Base-by-base conservation (phyloP, 2,113 vertebrate species). In the Jaculus jaculus region DNA sequence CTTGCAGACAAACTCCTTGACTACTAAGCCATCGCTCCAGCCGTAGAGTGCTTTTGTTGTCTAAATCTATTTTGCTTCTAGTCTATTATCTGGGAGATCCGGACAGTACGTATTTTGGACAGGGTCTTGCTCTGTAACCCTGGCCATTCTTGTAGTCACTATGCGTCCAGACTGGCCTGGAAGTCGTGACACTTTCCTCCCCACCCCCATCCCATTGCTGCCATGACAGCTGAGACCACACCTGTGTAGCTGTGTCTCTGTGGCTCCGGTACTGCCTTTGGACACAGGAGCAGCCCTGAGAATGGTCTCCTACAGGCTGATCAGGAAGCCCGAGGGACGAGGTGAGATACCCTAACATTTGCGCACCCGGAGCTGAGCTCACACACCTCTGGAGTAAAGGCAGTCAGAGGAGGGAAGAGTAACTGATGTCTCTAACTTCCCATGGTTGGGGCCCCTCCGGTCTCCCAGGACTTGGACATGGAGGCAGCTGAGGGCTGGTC, bases 11-110 rank as follows among this genome's bases (percentile, higher is more conserved):
- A 47, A 47, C 42, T 5, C 42, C 42, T 47, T 47, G 8, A 47
- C 42, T 8, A 47, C 42, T 47, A 47, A 47, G 42, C 42, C 42
- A 47, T 47, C 42, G 5, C 42, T 47, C 42, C 42, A 47, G 42
- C 42, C 42, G 89, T 78, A 78, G 39, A 73, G 34, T 63, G 47
- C 30, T 81, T 95, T 96, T 66, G 75, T 73, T 87, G 94, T 89
- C 73, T 75, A 83, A 79, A 69, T 84, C 39, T 80, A n/a, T 83
- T 90, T 92, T 68, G 42, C n/a, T 63, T 47, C 34, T 60, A 21
- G 28, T 80, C 11, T 90, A 28, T 47, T 90, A 34, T 65, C 61
- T 93, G 84, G 47, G 75, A 80, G 58, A 86, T 69, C 11, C 23
- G 73, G 24, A 58, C 58, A n/a, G n/a, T 20, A 20, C 8, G 63